phyloP scores from a whole-genome alignment of 92 coral and sea anemone species.

The Nematostella vectensis region DNA sequence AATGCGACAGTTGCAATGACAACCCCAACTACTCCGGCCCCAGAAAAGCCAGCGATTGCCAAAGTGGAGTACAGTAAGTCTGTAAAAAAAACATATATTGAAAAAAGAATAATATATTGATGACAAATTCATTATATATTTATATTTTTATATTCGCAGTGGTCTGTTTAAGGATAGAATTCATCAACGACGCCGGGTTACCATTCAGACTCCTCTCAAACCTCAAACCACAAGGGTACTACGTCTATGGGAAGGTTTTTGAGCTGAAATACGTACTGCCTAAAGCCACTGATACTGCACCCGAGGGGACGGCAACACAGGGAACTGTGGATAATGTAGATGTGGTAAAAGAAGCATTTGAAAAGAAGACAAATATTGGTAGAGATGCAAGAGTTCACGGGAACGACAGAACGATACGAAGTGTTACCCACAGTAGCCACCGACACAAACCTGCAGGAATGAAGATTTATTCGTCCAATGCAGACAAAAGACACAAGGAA shows the following conservation, averaged over 20 bases:
- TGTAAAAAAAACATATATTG: too few species aligned
- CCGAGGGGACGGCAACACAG: neutral
- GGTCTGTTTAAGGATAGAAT: conserved; percentile 39
- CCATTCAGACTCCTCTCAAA: conserved; percentile 55
- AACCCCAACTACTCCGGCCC: conserved; percentile 21
- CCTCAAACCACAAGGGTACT: conserved; percentile 76
- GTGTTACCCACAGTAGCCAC: neutral
- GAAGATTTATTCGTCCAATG: neutral
- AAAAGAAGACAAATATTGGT: neutral
- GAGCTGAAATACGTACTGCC: conserved; percentile 57
- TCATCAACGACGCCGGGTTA: conserved; percentile 59
- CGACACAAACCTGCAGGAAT: neutral
- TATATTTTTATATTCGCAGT: conserved; percentile 6
- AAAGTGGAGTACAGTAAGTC: neutral
- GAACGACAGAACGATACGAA: neutral
- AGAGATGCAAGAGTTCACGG: neutral
- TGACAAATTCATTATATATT: neutral
- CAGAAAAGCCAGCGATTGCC: conserved; percentile 11
- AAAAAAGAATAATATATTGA: too few species aligned
- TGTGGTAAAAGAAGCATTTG: neutral
- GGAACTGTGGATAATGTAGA: neutral
- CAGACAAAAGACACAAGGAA: neutral
- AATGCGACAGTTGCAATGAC: conserved; percentile 17
- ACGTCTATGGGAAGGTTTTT: conserved; percentile 55
- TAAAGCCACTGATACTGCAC: conserved; percentile 3